These are phyloP conservation scores for Menidia menidia DNA, from an alignment of 2,797 vertebrate species.

Conservation along the genomic window DNA sequence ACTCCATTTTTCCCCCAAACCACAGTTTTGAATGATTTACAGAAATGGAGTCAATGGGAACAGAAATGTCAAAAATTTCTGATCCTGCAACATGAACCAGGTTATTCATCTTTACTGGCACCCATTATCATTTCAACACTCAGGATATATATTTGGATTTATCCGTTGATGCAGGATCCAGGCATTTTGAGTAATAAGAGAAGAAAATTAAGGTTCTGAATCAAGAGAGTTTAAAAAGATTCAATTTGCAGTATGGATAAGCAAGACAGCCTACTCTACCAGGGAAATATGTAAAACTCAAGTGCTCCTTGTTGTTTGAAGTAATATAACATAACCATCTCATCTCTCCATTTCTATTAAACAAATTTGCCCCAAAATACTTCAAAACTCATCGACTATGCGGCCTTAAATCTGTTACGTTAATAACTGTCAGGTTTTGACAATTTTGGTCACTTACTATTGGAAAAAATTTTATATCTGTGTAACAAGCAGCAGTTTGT, in stretches of 20 bases:
- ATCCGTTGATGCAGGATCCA: neutral
- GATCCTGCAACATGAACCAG: neutral
- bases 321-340: neutral
- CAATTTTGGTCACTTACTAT: too few relatives aligned
- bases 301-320: slow-evolving; percentile 3
- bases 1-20: neutral
- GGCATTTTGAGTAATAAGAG: neutral
- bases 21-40: neutral
- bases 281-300: slow-evolving; percentile 13
- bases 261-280: slow-evolving; percentile 23
- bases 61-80: too few relatives aligned
- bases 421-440: too few relatives aligned
- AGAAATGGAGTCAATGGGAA: neutral
- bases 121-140: slow-evolving; percentile 2
- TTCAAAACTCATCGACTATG: neutral
- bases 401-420: neutral
- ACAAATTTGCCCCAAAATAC: neutral
- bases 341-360: too few relatives aligned
- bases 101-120: neutral
- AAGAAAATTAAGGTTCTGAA: slow-evolving; percentile 23
- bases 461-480: too few relatives aligned
- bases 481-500: too few relatives aligned
- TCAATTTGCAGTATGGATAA: slow-evolving; percentile 19
- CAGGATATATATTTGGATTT: neutral
- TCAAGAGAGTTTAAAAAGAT: slow-evolving; percentile 12